Base-by-base conservation (phyloP, 2,797 vertebrate species). In the Chelonia mydas region DNA sequence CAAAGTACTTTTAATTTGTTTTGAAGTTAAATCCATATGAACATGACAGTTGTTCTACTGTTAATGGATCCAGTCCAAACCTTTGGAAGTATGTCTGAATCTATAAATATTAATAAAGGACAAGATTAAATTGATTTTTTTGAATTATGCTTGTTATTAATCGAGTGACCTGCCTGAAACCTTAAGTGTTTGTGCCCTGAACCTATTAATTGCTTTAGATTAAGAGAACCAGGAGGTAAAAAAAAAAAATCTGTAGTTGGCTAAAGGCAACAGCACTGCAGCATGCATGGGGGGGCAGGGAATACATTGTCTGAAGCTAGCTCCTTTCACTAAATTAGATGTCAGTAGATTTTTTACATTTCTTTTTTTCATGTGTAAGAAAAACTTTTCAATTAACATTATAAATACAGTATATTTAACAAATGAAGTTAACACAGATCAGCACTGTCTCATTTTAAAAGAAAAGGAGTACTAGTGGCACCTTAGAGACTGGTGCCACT, bases 321-420 rank as follows among this genome's bases (percentile, higher is more conserved):
- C 84, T 90, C 84, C 61, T 94, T 90, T 89, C 59, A 31, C 53
- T 91, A 91, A 94, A 94, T 90, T 57, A 95, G 51, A 88, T 15
- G 12, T 72, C 74, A 96, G 92, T 95, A 87, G 50, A 74, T 49
- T 86, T 93, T 37, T 93, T 90, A 80, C 5, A 0, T 82, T 97
- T 96, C 93, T 93, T 90, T 95, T 96, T 95, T 54, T 54, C 9
- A 94, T 87, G 54, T 90, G 33, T 95, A 89, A 87, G 54, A 83
- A 92, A 93, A 77, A 61, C 31, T 90, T 88, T 96, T 91, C 95
- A 96, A 91, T 96, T 96, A 97, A 78, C 21, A 33, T 84, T 93
- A 93, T 37, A 82, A 93, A 96, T 84, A 87, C 59, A 90, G 61
- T 93, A 85, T 82, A 93, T 91, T 92, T 91, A 96, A 93, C 78